phyloP scores from a whole-genome alignment of 2,113 vertebrate genomes.

The Ailuropoda melanoleuca region DNA sequence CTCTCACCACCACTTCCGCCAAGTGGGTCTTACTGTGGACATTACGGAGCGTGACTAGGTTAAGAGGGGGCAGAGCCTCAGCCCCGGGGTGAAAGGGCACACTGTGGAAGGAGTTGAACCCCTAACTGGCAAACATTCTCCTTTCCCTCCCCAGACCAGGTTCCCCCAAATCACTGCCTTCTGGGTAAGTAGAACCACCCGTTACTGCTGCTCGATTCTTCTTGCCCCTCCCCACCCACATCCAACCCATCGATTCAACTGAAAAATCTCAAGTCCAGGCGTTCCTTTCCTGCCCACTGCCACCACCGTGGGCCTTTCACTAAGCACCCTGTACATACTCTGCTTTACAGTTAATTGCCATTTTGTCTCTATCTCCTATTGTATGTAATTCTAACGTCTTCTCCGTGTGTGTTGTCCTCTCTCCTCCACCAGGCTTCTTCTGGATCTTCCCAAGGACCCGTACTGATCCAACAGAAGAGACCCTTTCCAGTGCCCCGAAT shows the following conservation, averaged over 20 bases:
- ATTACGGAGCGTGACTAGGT: neutral
- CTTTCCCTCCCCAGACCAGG: neutral
- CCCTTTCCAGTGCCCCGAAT: neutral
- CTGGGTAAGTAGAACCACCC: neutral
- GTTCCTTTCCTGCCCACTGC: neutral
- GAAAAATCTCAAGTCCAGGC: neutral
- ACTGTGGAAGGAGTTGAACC: neutral
- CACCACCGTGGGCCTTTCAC: neutral
- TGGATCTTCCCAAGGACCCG: neutral
- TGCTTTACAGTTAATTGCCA: neutral
- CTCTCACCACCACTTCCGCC: neutral
- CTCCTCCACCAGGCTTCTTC: neutral
- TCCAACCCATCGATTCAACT: neutral
- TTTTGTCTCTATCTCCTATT: neutral
- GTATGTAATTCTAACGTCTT: neutral
- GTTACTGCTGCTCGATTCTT: neutral
- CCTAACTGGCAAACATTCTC: neutral
- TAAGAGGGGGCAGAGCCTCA: neutral
- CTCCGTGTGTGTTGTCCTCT: neutral
- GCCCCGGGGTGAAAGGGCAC: neutral
- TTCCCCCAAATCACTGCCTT: neutral
- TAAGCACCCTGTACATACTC: neutral
- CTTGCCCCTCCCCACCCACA: neutral
- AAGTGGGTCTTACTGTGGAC: neutral
- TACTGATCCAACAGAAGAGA: neutral